Percentiles rank a stretch among this genome's conserved stretches.
Evolutionary conservation across 2,113 vertebrate species (phyloP).

Genomic region (Anhinga anhinga): DNA sequence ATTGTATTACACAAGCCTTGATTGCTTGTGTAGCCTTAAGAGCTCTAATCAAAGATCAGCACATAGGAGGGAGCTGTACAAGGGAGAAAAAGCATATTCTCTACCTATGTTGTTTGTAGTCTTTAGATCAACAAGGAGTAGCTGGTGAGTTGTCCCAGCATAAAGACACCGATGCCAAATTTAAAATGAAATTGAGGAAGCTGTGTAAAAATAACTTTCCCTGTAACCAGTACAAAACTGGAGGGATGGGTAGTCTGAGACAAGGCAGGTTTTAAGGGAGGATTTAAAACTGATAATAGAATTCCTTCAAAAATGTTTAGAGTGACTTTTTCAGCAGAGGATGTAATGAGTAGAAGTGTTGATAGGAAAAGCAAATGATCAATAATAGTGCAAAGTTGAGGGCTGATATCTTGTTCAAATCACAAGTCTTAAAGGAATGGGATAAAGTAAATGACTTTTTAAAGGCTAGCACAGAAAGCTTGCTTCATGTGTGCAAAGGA

Average conservation of each 20-base stretch:
- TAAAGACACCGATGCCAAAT: background rate
- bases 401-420: background rate
- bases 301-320: background rate
- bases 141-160: background rate
- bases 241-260: background rate
- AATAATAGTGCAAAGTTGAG: background rate
- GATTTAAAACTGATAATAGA: background rate
- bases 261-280: background rate
- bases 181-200: background rate
- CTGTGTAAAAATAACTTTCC: background rate
- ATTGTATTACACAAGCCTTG: background rate
- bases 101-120: background rate
- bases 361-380: background rate
- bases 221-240: background rate
- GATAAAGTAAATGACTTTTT: background rate
- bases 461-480: background rate
- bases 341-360: background rate
- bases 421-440: background rate
- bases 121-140: background rate
- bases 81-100: background rate
- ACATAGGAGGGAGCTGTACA: background rate
- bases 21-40: background rate
- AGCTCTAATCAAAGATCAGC: background rate
- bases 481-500: background rate
- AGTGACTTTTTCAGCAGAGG: background rate